A percentile compares a stretch with the other conserved stretches of the same genome.
Conservation (phyloP, 2,113 vertebrate genomes). For the Clarias magur region DNA sequence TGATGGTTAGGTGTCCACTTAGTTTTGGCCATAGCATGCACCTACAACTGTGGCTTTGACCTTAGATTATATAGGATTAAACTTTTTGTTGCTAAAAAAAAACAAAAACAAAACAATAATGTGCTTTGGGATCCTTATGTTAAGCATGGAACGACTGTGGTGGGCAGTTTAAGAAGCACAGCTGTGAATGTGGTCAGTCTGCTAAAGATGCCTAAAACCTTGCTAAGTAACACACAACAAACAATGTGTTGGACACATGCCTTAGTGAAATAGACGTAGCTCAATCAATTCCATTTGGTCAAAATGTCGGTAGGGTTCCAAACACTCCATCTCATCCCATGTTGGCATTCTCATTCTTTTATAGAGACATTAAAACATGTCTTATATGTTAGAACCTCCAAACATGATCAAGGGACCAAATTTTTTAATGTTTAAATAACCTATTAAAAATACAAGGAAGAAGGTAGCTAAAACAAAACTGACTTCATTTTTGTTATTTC, state of each 20-base stretch:
- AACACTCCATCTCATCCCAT: slow-evolving; percentile 29
- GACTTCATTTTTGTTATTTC: not conserved
- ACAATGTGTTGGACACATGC: not conserved
- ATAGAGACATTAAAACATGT: slow-evolving; percentile 44
- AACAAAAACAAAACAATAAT: not conserved
- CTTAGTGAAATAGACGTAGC: not conserved
- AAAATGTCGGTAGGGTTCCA: not conserved
- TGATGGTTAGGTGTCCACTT: not conserved
- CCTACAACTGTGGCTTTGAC: not conserved
- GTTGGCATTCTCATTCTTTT: slow-evolving; percentile 47
- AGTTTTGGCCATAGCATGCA: not conserved
- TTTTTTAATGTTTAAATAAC: not conserved
- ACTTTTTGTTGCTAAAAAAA: not conserved
- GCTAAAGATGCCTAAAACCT: not conserved
- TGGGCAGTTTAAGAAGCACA: not conserved
- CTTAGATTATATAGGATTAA: not conserved
- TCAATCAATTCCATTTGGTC: not conserved
- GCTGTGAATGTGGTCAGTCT: not conserved
- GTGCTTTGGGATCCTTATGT: not conserved
- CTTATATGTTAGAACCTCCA: slow-evolving; percentile 44
- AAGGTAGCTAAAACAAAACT: not conserved
- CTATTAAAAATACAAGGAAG: not conserved
- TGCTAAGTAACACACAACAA: not conserved
- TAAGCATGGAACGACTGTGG: not conserved
- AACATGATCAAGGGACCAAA: not conserved